These are phyloP conservation scores for Mythimna pallens DNA, from an alignment of 2,888 invertebrate species.

Conservation along the genomic window DNA sequence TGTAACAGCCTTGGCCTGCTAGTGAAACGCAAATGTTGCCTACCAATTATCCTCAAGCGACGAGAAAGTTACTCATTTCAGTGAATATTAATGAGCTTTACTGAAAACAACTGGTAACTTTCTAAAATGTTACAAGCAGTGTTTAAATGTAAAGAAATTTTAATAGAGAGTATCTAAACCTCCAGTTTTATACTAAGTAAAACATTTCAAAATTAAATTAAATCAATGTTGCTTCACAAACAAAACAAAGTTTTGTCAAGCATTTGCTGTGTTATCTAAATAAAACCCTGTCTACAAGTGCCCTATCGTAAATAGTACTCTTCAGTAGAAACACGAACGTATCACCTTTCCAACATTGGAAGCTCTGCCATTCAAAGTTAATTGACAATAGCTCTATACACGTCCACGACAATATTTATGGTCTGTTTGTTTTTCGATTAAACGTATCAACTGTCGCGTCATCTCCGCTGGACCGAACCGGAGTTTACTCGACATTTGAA, in stretches of 20 bases:
- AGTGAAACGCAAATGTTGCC: slow-evolving; percentile 52
- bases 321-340: slow-evolving; percentile 12
- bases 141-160: slow-evolving; percentile 23
- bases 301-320: slow-evolving; percentile 1
- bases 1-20: slow-evolving; percentile 50
- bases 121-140: slow-evolving; percentile 41
- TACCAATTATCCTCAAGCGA: slow-evolving; percentile 49
- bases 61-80: slow-evolving; percentile 61
- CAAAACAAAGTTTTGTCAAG: not conserved
- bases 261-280: not conserved
- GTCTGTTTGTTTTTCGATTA: slow-evolving; percentile 80
- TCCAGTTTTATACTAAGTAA: not conserved
- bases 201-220: not conserved
- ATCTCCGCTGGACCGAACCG: slow-evolving; percentile 63
- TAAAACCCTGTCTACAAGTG: not conserved
- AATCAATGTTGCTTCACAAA: not conserved
- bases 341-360: slow-evolving; percentile 33
- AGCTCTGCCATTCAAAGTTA: slow-evolving; percentile 43
- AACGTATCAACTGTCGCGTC: slow-evolving; percentile 70
- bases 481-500: slow-evolving; percentile 74
- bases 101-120: slow-evolving; percentile 62
- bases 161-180: slow-evolving; percentile 7
- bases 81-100: slow-evolving; percentile 59
- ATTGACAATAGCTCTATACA: slow-evolving; percentile 53
- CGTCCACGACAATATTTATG: slow-evolving; percentile 68